Evolutionary conservation across 2,797 vertebrate species (phyloP).

Genomic region (Hippocampus kuda): DNA sequence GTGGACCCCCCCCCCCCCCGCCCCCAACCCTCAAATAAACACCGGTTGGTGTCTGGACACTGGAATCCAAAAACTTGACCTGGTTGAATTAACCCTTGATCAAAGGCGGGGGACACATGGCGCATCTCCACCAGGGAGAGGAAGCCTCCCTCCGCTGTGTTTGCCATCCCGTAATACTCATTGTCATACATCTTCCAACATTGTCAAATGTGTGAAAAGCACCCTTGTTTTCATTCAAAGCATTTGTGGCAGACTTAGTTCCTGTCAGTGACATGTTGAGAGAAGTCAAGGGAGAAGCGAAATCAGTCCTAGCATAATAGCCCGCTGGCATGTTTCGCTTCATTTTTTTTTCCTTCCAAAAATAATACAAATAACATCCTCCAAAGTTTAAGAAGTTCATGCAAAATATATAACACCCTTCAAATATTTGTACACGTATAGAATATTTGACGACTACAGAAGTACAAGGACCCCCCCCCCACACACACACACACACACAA

Average conservation of each 20-base stretch:
- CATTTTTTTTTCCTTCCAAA: background rate
- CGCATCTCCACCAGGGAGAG: background rate
- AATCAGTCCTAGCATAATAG: background rate
- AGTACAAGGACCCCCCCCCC: too few relatives aligned
- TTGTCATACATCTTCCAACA: background rate
- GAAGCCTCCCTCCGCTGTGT: background rate
- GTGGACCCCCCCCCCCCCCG: background rate
- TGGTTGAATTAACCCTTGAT: background rate
- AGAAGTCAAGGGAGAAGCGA: background rate
- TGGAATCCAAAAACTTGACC: conserved; percentile 1
- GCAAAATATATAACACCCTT: too few relatives aligned
- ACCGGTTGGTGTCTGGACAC: background rate
- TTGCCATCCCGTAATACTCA: background rate
- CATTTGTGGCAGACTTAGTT: background rate
- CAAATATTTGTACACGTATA: too few relatives aligned
- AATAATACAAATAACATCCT: too few relatives aligned
- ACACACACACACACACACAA: too few relatives aligned
- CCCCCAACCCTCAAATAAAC: background rate
- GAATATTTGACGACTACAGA: too few relatives aligned
- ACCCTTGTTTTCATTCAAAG: too few relatives aligned
- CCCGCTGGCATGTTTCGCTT: background rate
- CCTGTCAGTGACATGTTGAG: background rate
- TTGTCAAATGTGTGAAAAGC: background rate
- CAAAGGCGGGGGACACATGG: conserved; percentile 3
- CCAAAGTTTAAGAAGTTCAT: too few relatives aligned